phyloP scores from a whole-genome alignment of 1,140 invertebrate species.

The Diuraphis noxia region DNA sequence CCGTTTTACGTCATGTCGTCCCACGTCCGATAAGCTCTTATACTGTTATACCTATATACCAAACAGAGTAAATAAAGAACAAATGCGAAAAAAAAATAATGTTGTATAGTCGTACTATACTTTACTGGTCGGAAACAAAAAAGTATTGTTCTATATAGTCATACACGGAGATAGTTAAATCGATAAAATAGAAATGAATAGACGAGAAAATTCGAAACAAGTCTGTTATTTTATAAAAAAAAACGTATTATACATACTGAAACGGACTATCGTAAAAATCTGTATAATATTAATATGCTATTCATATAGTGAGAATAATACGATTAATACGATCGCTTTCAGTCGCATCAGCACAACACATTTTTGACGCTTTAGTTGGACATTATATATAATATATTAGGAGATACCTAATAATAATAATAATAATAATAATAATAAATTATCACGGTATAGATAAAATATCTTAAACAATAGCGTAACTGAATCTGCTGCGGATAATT shows the following conservation, averaged over 20 bases:
- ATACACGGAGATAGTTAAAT: no score
- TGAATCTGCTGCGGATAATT: background rate
- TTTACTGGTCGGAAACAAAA: background rate
- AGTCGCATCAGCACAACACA: background rate
- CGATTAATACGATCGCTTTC: background rate
- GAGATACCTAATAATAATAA: background rate
- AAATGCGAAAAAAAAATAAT: background rate
- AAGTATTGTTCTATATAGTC: background rate
- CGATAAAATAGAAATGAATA: background rate
- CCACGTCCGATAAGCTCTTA: background rate
- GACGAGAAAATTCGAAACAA: no score
- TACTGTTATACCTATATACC: no score
- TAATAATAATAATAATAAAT: background rate
- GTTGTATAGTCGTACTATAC: background rate
- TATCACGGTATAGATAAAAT: background rate
- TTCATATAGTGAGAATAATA: background rate
- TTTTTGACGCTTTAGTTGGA: background rate
- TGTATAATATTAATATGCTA: background rate
- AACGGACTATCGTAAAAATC: background rate
- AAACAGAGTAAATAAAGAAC: background rate
- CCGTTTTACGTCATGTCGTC: background rate
- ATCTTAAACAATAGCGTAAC: constrained; percentile 1
- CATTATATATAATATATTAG: background rate
- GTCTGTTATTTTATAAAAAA: background rate
- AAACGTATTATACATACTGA: background rate